Evolutionary conservation across 2,797 vertebrate species (phyloP), one percentile per base, ranked within the genome.

Genomic region (Hyperoplus immaculatus): DNA sequence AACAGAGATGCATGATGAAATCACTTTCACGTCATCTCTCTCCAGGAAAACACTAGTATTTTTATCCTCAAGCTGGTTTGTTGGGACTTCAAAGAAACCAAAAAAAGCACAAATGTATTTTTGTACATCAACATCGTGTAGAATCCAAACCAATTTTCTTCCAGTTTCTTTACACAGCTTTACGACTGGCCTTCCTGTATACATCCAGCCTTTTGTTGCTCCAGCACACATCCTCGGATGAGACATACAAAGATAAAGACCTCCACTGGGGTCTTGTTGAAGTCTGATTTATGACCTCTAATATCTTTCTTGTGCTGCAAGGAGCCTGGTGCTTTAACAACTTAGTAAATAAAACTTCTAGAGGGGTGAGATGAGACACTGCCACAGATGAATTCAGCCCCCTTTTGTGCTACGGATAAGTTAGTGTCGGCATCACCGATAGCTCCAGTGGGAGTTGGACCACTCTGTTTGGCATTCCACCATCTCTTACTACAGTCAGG

Each of bases 301-400:
- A 94, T 91, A 92, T 93, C 88, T 87, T 69, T 86, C 80, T 69
- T 63, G 82, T 82, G 87, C 86, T 88, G 80, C 77, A 81, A 88
- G 81, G 81, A 88, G 80, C 70, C 81, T 51, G 80, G 83, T 61
- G 78, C 87, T 87, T 29, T 83, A 93, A 90, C 88, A 85, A 78
- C 83, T 87, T 82, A 39, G 87, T 91, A 94, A 93, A 95, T 95
- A 94, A 91, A 92, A 88, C 71, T 84, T 83, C 6, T 66, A 57
- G 64, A 71, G 75, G 75, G 83, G 78, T 42, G 65, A 75, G 79
- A 70, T 18, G 13, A 81, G 76, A 90, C 86, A 47, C 78, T 77
- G 77, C 77, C 89, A 92, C 82, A 46, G 61, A 66, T 85, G 89
- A 92, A 92, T 90, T 90, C 72, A 61, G 74, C 45, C 61, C 72